Base-by-base conservation (phyloP, 2,888 invertebrate species). In the Drosophila recens region DNA sequence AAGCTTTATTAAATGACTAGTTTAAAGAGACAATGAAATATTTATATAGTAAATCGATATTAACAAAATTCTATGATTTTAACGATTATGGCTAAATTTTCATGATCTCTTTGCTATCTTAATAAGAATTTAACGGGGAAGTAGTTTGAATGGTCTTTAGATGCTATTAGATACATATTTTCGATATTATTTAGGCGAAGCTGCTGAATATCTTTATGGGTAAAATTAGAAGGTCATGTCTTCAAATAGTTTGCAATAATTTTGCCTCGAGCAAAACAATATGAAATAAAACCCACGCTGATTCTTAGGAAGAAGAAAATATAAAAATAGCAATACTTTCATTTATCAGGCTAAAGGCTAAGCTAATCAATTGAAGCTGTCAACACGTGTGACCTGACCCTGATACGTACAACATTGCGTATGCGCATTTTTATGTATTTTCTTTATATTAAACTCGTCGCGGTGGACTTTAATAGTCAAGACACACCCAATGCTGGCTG, bases 401-500 rank as follows among this genome's bases (percentile, higher is more conserved):
- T 75, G 69, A 9, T 5, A 6, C 33, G 15, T 4, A 13, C 36
- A 36, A 54, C 56, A 42, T 52, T 59, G 62, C 79, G 75, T 57
- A 66, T 76, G 59, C 69, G 45, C 56, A 61, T 56, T 75, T 61
- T 45, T 42, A 56, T 59, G 27, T 6, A 27, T 43, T 48, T 27
- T 43, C 43, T 46, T 33, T 42, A 27, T 38, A 13, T 42, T 27
- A 40, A 51, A 43, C 33, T 13, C 20, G 59, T 61, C 59, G 56
- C 56, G 36, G n/a, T 34, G 36, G 45, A 48, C 54, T 58, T 48
- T 49, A 38, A 33, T 72, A 40, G 53, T 51, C 40, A 53, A 49
- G 59, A 46, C 75, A 51, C 75, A 61, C 79, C 63, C 79, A 64
- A 45, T 43, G 27, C 53, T 68, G 68, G 20, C 20, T 17, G 17